Evolutionary conservation across 2,113 vertebrate genomes (phyloP), one percentile per base, ranked within the genome.

Genomic region (Carollia perspicillata): DNA sequence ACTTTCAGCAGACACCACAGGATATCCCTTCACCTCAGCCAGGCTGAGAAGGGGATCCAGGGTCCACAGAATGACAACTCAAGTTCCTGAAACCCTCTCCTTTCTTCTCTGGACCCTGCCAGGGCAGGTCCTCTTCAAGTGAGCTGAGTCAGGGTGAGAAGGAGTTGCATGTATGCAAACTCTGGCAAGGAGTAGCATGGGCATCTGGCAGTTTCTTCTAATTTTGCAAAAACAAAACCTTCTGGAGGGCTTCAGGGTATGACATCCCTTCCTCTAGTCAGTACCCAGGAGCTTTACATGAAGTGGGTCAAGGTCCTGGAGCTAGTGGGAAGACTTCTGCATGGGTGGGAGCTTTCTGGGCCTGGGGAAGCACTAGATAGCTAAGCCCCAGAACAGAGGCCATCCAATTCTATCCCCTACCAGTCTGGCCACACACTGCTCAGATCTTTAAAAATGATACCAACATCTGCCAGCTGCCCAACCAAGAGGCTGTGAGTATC

Each of bases 101-200:
- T 98, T 98, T 94, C 87, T 98, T 97, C 95, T 98, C 96, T 98
- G 98, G 97, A 97, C 97, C 58, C 89, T 98, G 96, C 97, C 97
- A 94, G 97, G 96, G 95, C 97, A 97, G 84, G 94, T 98, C 93
- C 96, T 98, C 95, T 97, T 98, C 98, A 98, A 98, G 98, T 98
- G 98, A 98, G 98, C 95, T 93, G 85, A 97, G 92, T 49, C 2
- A 20, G 93, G 81, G 66, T 75, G 37, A 93, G 49, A 81, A 97
- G 89, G 87, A 89, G 95, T 53, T 94, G 92, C 96, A 98, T 97
- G 97, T 35, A 74, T 97, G 97, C 47, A 74, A 94, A 92, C 87
- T 35, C 78, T n/a, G 23, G 18, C 35, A 0, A 37, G 84, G 85
- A 79, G 55, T 23, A 69, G 42, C 69, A 30, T 4, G 68, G 87